phyloP scores from a whole-genome alignment of 1,140 invertebrate genomes.

The Teleogryllus occipitalis region DNA sequence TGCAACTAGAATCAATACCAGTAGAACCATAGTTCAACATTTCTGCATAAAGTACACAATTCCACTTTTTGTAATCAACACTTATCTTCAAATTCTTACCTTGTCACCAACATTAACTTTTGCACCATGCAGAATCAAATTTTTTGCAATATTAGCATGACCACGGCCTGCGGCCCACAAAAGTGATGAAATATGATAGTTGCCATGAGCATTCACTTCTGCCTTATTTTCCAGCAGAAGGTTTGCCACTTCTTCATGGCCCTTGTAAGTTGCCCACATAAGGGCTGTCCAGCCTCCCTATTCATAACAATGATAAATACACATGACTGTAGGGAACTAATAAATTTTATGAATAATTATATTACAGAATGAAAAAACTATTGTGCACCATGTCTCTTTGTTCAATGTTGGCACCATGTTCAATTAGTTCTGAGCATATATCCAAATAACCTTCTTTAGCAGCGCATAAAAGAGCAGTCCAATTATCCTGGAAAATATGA shows the following conservation, averaged over 20 bases:
- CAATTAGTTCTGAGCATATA: conserved; percentile 72
- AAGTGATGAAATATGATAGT: conserved; percentile 88
- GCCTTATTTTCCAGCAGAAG: conserved; percentile 80
- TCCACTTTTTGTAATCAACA: too few relatives aligned
- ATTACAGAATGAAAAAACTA: neutral
- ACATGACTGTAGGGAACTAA: neutral
- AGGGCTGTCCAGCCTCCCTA: conserved; percentile 93
- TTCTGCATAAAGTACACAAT: too few relatives aligned
- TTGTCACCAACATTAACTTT: conserved; percentile 90
- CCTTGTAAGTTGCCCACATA: conserved; percentile 97
- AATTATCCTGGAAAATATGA: conserved; percentile 61
- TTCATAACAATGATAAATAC: conserved; percentile 24
- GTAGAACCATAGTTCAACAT: too few relatives aligned
- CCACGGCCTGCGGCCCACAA: conserved; percentile 91
- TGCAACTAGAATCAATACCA: too few relatives aligned
- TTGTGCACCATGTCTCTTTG: conserved; percentile 79
- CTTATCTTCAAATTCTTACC: conserved; percentile 38
- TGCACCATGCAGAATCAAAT: conserved; percentile 73
- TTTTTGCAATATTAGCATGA: conserved; percentile 72
- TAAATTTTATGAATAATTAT: too few relatives aligned
- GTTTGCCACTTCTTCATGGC: conserved; percentile 66
- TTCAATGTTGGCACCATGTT: conserved; percentile 79
- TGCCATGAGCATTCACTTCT: conserved; percentile 91
- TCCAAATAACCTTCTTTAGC: conserved; percentile 81
- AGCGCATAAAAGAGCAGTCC: conserved; percentile 84